Conservation (phyloP, 2,113 vertebrate genomes). For the Telmatochromis sp. region DNA sequence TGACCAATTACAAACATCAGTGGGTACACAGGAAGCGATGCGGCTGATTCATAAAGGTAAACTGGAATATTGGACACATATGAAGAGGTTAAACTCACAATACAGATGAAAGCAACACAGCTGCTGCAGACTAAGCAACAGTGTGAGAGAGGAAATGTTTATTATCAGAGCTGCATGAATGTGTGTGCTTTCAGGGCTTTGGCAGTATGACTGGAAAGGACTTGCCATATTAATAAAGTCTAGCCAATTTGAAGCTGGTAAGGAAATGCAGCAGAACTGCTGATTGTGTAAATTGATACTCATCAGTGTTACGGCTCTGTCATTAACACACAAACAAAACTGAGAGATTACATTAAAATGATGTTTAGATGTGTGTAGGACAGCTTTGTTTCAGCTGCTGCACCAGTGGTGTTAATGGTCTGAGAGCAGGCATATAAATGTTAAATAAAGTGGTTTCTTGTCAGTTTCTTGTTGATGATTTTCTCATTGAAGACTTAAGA, state of each 20-base stretch:
- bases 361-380: not conserved
- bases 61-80: not conserved
- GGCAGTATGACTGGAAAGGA: not conserved
- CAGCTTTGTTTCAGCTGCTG: not conserved
- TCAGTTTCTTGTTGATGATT: not conserved
- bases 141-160: not conserved
- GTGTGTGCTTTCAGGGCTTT: not conserved
- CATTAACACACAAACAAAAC: not conserved
- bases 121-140: not conserved
- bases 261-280: not conserved
- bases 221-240: not conserved
- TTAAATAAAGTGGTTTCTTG: not conserved
- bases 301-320: not conserved
- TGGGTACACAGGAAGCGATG: not conserved
- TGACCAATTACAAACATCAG: not conserved
- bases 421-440: not conserved
- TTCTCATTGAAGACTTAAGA: not conserved
- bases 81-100: not conserved
- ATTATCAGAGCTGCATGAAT: not conserved
- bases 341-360: not conserved
- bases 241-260: not conserved
- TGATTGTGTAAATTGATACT: not conserved
- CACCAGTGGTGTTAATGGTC: not conserved
- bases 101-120: not conserved
- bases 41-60: accelerated